These are phyloP conservation scores for Actinostola sp. DNA, from an alignment of 92 coral and sea anemone genomes.

Conservation along the genomic window DNA sequence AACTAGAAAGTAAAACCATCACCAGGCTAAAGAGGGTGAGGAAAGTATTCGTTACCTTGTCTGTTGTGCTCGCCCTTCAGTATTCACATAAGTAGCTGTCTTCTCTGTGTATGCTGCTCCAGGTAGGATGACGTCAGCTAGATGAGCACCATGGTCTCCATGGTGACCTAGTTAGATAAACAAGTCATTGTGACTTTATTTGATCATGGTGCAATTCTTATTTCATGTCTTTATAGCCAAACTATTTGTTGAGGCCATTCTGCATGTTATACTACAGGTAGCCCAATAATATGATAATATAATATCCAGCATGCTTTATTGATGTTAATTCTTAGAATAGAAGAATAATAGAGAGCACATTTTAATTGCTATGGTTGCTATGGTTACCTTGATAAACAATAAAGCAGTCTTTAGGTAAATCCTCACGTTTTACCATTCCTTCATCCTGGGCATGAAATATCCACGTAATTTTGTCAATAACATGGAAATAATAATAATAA, in stretches of 20 bases:
- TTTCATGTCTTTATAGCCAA: too few species aligned
- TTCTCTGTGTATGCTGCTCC: slow-evolving; percentile 99
- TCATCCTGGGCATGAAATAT: slow-evolving; percentile 63
- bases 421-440: slow-evolving; percentile 69
- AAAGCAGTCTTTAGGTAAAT: slow-evolving; percentile 89
- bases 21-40: not conserved
- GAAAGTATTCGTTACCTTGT: slow-evolving; percentile 78
- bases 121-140: slow-evolving; percentile 96
- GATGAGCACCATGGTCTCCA: slow-evolving; percentile 95
- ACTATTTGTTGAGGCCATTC: too few species aligned
- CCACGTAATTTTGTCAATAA: not conserved
- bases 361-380: too few species aligned
- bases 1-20: not conserved
- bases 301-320: too few species aligned
- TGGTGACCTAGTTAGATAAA: slow-evolving; percentile 84
- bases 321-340: too few species aligned
- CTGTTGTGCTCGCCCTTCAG: slow-evolving; percentile 99
- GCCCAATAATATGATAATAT: too few species aligned
- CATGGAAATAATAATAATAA: too few species aligned
- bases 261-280: too few species aligned
- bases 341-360: too few species aligned
- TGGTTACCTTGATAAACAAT: slow-evolving; percentile 95
- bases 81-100: slow-evolving; percentile 94
- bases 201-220: too few species aligned
- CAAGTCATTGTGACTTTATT: not conserved